These are phyloP conservation scores for Eulemur albifrons DNA, from an alignment of 2,797 vertebrate genomes.

Conservation along the genomic window DNA sequence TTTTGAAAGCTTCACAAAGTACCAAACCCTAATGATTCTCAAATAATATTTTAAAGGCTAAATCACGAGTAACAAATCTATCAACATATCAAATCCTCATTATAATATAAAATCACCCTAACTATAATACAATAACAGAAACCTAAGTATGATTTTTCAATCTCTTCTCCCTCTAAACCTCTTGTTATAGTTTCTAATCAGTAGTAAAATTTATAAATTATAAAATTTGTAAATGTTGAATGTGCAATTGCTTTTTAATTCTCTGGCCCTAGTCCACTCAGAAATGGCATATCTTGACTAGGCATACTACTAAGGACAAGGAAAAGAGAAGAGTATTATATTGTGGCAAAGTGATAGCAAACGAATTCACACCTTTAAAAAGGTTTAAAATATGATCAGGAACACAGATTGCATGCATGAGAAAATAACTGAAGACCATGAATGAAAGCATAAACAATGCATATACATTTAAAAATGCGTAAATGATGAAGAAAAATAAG, in stretches of 20 bases:
- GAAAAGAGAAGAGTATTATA: not conserved
- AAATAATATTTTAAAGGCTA: conserved; percentile 3
- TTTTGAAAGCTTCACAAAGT: conserved; percentile 29
- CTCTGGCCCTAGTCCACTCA: not conserved
- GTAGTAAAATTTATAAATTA: not conserved
- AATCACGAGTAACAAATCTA: not conserved
- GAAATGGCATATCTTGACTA: not conserved
- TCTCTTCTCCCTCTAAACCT: not conserved
- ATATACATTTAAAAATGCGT: not conserved
- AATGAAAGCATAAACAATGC: not conserved
- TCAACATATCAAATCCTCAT: not conserved
- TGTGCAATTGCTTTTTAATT: not conserved
- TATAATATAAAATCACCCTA: not conserved
- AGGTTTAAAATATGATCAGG: not conserved
- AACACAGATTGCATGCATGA: not conserved
- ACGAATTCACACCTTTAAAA: not conserved
- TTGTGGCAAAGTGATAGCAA: not conserved
- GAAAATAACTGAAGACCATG: not conserved
- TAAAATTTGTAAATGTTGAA: not conserved
- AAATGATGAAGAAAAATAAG: not conserved
- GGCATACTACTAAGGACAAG: not conserved
- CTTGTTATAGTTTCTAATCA: not conserved
- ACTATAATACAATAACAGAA: not conserved
- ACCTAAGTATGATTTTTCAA: not conserved
- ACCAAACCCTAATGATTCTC: conserved; percentile 14